Base-by-base conservation (phyloP, 1,140 invertebrate genomes). In the Steinernema khuongi region DNA sequence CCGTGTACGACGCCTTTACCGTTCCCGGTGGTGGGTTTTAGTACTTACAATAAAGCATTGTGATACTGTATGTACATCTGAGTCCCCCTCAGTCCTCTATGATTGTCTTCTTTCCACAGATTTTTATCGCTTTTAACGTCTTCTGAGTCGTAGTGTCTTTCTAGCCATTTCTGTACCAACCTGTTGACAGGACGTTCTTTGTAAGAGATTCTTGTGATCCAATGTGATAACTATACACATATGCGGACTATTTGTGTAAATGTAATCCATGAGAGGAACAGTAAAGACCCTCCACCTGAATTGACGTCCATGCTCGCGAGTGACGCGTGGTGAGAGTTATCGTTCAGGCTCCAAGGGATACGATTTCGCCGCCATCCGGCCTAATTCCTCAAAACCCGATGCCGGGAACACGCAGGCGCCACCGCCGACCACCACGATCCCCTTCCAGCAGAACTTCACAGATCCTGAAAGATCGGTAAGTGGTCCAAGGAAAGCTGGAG, bases 11-110 rank as follows among this genome's bases (percentile, higher is more conserved):
- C 50, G 50, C 50, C 26, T 60, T 60, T 22, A 60, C 50, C 4
- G 50, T 60, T 60, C 50, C 50, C 26, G 50, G 50, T 60, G 50
- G 50, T 60, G 50, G 50, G 50, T 60, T 60, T 60, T 60, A 60
- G 50, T 60, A 60, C 26, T 60, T 60, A 26, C 14, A 60, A 4
- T 41, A 41, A 60, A 60, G 14, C 2, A 60, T 60, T 60, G 50
- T 60, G 50, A 26, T 60, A 26, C 50, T 60, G 50, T 60, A 60
- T 60, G 50, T 60, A 60, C 50, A 60, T 60, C 50, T 17, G 50
- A 7, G 4, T 22, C 14, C 22, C 4, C 4, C 14, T 7, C 14
- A 7, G 4, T 60, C 50, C 22, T 60, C n/a, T 41, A 41, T 41
- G 36, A 41, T 41, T 41, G 7, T 41, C 7, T 41, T 41, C 7